A percentile compares a stretch with the other conserved stretches of the same genome.
phyloP scores from a whole-genome alignment of 1,140 invertebrate species.

The Leguminivora glycinivorella region DNA sequence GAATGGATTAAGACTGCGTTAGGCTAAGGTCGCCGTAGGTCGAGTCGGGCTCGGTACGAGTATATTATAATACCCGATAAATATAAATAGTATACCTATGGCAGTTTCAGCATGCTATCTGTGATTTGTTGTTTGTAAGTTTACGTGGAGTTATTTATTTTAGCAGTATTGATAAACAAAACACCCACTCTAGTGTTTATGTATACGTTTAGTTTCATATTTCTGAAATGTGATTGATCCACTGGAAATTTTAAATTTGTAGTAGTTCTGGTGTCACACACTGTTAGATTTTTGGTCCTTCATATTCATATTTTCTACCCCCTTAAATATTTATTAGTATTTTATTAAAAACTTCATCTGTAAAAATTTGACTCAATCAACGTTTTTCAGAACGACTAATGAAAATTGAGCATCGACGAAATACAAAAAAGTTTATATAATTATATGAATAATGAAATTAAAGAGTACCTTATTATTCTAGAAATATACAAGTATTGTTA shows the following conservation, averaged over 20 bases:
- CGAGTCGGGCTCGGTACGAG: not conserved
- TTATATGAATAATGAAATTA: constrained; percentile 12
- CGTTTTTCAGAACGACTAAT: not conserved
- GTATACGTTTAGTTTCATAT: not conserved
- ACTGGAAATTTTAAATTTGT: not conserved
- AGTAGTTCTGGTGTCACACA: not conserved
- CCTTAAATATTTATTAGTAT: not conserved
- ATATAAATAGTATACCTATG: constrained; percentile 42
- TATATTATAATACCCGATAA: constrained; percentile 31
- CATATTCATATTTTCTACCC: not conserved
- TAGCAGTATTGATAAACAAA: constrained; percentile 24
- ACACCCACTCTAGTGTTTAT: constrained; percentile 1
- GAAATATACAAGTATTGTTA: constrained; percentile 38
- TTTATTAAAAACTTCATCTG: not conserved
- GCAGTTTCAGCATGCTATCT: constrained; percentile 69
- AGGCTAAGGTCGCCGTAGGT: constrained; percentile 50
- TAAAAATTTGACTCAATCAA: not conserved
- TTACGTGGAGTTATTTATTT: constrained; percentile 62
- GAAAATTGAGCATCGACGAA: constrained; percentile 14
- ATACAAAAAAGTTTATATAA: not conserved
- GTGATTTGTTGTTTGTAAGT: constrained; percentile 73
- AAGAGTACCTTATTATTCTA: constrained; percentile 34
- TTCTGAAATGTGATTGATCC: not conserved
- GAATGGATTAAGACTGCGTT: constrained; percentile 71
- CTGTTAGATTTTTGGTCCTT: not conserved